A percentile compares a stretch with the other conserved stretches of the same genome.
Conservation (phyloP, 1,140 invertebrate genomes). For the Drosophila pruinosa region DNA sequence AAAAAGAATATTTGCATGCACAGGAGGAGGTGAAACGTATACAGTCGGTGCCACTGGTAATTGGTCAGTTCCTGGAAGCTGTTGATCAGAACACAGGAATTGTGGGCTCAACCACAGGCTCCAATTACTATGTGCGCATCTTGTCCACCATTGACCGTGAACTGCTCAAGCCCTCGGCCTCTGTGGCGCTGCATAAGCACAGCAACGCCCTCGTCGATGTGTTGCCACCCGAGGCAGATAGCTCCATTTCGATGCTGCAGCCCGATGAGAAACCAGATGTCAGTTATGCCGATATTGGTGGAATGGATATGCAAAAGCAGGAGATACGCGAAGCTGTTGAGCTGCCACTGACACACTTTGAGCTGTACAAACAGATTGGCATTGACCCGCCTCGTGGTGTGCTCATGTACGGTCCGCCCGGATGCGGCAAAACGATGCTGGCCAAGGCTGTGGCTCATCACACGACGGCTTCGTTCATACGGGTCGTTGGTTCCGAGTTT, state of each 20-base stretch:
- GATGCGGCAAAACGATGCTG: constrained; percentile 98
- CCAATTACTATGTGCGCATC: constrained; percentile 99
- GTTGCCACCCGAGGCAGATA: constrained; percentile 98
- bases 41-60: constrained; percentile 98
- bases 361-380: constrained; percentile 98
- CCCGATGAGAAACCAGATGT: constrained; percentile 99
- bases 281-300: constrained; percentile 98
- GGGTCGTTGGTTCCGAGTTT: constrained; percentile 99
- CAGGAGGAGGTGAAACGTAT: constrained; percentile 99
- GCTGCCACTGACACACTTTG: constrained; percentile 98
- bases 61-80: constrained; percentile 98
- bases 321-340: constrained; percentile 99
- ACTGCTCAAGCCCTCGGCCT: constrained; percentile 96
- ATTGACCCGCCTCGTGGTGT: constrained; percentile 98
- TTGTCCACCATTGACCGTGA: constrained; percentile 98
- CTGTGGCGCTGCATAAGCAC: constrained; percentile 98
- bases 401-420: constrained; percentile 99
- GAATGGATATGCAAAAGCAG: constrained; percentile 99
- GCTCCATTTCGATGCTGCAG: constrained; percentile 97
- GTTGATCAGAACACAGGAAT: constrained; percentile 99
- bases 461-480: constrained; percentile 99
- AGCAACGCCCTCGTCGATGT: constrained; percentile 99
- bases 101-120: constrained; percentile 90
- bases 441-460: constrained; percentile 99
- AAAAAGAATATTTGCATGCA: constrained; percentile 98